A percentile compares a stretch with the other conserved stretches of the same genome.
Conservation (phyloP, 2,888 invertebrate species). For the Cantharis rufa region DNA sequence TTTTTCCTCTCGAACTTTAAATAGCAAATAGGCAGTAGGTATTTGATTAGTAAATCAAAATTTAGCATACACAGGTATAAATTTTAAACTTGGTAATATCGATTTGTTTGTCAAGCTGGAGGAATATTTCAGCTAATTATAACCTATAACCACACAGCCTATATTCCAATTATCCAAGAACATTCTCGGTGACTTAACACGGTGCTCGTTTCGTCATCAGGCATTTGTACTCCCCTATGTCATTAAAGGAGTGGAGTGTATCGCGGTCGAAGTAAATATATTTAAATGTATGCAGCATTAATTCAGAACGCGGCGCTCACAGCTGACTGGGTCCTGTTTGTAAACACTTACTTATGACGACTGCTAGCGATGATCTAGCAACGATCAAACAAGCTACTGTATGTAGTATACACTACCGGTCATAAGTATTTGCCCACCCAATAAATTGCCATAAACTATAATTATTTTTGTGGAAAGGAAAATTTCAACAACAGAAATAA, state of each 20-base stretch:
- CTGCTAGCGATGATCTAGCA: conserved; percentile 36
- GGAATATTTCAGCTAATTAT: conserved; percentile 7
- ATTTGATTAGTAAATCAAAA: not conserved
- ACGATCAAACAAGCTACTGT: conserved; percentile 33
- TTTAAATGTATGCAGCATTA: conserved; percentile 59
- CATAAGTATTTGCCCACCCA: too few species aligned
- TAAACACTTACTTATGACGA: conserved; percentile 50
- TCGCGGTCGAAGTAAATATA: conserved; percentile 51
- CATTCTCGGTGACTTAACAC: conserved; percentile 28
- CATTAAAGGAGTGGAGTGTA: conserved; percentile 35
- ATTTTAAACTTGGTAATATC: not conserved
- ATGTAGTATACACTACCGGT: too few species aligned
- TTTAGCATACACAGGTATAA: not conserved
- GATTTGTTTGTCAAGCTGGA: not conserved
- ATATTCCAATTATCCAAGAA: conserved; percentile 28
- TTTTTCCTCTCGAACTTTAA: not conserved
- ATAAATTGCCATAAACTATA: too few species aligned
- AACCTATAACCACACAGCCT: conserved; percentile 23
- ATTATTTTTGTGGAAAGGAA: too few species aligned
- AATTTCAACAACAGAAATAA: too few species aligned
- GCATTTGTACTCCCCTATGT: conserved; percentile 31
- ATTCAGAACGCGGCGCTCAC: conserved; percentile 57
- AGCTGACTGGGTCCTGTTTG: conserved; percentile 58
- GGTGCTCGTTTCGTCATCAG: conserved; percentile 31
- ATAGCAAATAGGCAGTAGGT: not conserved